Percentiles rank a stretch among this genome's conserved stretches.
phyloP scores from a whole-genome alignment of 2,113 vertebrate genomes.

The Bucco capensis region DNA sequence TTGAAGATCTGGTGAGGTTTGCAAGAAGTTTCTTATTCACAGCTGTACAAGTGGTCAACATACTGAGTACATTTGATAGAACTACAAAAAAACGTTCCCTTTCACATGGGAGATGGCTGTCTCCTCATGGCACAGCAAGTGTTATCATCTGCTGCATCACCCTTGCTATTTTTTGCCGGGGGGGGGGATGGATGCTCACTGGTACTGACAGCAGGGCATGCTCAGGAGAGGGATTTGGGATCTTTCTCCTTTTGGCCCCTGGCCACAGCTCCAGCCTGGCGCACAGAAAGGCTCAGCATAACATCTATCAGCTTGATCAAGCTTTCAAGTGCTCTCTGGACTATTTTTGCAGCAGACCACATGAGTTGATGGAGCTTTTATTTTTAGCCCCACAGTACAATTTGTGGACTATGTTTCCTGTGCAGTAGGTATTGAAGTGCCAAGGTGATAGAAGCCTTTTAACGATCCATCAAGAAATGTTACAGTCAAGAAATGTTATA shows the following conservation, averaged over 20 bases:
- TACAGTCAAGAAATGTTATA: background rate
- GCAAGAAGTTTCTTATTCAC: background rate
- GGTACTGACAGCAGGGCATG: background rate
- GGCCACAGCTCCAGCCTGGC: background rate
- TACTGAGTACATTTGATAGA: background rate
- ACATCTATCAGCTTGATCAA: background rate
- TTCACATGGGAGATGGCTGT: background rate
- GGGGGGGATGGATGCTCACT: background rate
- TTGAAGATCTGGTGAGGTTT: background rate
- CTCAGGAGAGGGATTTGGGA: background rate
- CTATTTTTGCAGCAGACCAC: background rate
- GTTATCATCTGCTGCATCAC: background rate
- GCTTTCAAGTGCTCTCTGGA: background rate
- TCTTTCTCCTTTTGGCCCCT: background rate
- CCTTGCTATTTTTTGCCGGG: background rate
- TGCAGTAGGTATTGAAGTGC: background rate
- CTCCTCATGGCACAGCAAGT: background rate
- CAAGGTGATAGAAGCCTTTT: background rate
- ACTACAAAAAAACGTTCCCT: background rate
- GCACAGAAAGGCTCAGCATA: background rate
- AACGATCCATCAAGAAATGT: background rate
- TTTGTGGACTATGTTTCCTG: background rate
- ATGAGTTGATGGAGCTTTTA: background rate
- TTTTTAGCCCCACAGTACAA: constrained; percentile 28
- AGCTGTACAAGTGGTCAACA: background rate